Percentiles rank a stretch among this genome's conserved stretches.
Conservation (phyloP, 2,888 invertebrate species). For the Drosophila rellima region DNA sequence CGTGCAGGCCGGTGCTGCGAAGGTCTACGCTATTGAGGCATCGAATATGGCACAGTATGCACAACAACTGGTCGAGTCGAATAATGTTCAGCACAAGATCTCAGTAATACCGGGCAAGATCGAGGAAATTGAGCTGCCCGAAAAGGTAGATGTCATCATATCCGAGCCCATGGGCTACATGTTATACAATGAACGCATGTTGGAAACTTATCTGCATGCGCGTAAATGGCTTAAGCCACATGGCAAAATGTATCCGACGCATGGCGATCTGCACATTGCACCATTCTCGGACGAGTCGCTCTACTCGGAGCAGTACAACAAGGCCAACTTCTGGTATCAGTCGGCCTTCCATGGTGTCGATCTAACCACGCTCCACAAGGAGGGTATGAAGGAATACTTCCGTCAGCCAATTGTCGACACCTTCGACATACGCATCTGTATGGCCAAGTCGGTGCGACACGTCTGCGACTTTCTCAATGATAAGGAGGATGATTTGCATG, state of each 20-base stretch:
- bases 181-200: constrained; percentile 99
- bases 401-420: constrained; percentile 99
- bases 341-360: constrained; percentile 99
- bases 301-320: constrained; percentile 99
- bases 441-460: constrained; percentile 97
- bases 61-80: constrained; percentile 94
- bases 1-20: constrained; percentile 97
- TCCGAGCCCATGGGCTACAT: constrained; percentile 99
- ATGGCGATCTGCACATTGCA: constrained; percentile 98
- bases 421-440: constrained; percentile 98
- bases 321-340: constrained; percentile 99
- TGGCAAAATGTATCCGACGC: constrained; percentile 98
- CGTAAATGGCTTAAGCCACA: constrained; percentile 98
- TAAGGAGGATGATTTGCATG: constrained; percentile 96
- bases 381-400: constrained; percentile 98
- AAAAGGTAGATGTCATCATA: constrained; percentile 98
- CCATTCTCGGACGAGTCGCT: constrained; percentile 99
- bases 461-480: constrained; percentile 97
- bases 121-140: constrained; percentile 98
- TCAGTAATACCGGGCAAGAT: constrained; percentile 98
- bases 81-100: constrained; percentile 95
- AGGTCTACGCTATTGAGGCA: constrained; percentile 99
- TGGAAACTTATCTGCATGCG: constrained; percentile 99
- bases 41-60: constrained; percentile 99
- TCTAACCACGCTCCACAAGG: constrained; percentile 94